Base-by-base conservation (phyloP, 1,140 invertebrate genomes). In the Neodiprion virginianus region DNA sequence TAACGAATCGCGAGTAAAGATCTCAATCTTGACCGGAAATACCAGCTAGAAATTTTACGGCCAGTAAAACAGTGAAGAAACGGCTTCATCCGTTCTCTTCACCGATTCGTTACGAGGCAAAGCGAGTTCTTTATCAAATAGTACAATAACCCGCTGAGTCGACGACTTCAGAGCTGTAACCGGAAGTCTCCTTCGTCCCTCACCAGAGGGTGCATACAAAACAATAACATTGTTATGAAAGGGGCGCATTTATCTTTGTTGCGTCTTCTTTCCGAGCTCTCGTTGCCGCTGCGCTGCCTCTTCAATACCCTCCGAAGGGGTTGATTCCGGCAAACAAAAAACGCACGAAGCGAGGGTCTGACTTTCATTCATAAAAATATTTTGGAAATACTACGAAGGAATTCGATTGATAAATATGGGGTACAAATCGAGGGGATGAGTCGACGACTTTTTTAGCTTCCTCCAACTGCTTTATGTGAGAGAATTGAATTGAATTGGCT, bases 321-420 rank as follows among this genome's bases (percentile, higher is more conserved):
- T 61, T 61, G 53, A 14, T 61, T 61, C 53, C 28, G 1, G 28
- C 28, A 40, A 5, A 5, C 28, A 40, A 40, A 40, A 40, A 40
- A 40, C 28, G 5, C 28, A 3, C 4, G 28, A 40, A 40, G 28
- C 28, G 28, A 40, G 28, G 53, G n/a, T 12, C 53, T 8, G 53
- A 12, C 5, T 61, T 61, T 17, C 53, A 61, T 61, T 61, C 53
- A 61, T 61, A 17, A 61, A 61, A 61, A 14, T 17, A 61, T 69
- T 14, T 69, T 69, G 4, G 14, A 69, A 69, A 69, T 69, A 69
- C 23, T 69, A 69, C 67, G 14, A 23, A 23, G 12, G 67, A 69
- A 69, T 69, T 69, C 67, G 67, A 69, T 69, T 12, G 67, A 69
- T 12, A 65, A 14, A 21, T 65, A 14, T 3, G 61, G 61, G 1